phyloP scores from a whole-genome alignment of 2,113 vertebrate species.

The Nerophis lumbriciformis region DNA sequence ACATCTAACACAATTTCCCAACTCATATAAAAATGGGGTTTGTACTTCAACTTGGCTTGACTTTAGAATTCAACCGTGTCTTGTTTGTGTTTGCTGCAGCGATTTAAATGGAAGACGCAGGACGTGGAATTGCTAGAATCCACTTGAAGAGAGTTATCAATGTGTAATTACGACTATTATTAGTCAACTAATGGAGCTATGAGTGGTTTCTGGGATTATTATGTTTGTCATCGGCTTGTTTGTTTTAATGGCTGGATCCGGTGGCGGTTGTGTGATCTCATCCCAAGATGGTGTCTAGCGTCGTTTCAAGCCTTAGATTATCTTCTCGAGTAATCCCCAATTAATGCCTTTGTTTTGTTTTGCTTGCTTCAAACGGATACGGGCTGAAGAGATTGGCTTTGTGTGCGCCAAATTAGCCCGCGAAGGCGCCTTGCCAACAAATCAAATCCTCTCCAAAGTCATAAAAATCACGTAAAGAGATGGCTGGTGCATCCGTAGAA shows the following conservation, averaged over 20 bases:
- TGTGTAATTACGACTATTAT: not conserved
- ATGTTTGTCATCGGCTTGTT: not conserved
- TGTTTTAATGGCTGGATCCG: not conserved
- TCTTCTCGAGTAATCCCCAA: not conserved
- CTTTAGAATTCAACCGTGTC: too few relatives aligned
- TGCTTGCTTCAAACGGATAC: not conserved
- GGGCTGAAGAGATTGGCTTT: not conserved
- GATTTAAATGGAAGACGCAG: too few relatives aligned
- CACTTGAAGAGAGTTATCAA: too few relatives aligned
- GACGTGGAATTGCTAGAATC: too few relatives aligned
- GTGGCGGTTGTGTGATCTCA: not conserved
- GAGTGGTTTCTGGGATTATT: not conserved
- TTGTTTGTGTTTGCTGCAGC: too few relatives aligned
- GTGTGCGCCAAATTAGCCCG: not conserved
- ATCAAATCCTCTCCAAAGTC: too few relatives aligned
- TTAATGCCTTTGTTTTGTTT: constrained; percentile 5
- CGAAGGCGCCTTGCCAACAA: too few relatives aligned
- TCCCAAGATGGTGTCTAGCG: constrained; percentile 3
- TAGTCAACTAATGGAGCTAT: not conserved
- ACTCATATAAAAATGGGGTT: too few relatives aligned
- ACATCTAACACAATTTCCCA: too few relatives aligned
- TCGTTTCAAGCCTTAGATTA: constrained; percentile 2
- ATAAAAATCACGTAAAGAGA: too few relatives aligned
- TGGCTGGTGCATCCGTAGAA: too few relatives aligned
- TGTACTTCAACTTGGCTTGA: too few relatives aligned